phyloP scores from a whole-genome alignment of 92 coral and sea anemone species.

The Palythoa grandis region DNA sequence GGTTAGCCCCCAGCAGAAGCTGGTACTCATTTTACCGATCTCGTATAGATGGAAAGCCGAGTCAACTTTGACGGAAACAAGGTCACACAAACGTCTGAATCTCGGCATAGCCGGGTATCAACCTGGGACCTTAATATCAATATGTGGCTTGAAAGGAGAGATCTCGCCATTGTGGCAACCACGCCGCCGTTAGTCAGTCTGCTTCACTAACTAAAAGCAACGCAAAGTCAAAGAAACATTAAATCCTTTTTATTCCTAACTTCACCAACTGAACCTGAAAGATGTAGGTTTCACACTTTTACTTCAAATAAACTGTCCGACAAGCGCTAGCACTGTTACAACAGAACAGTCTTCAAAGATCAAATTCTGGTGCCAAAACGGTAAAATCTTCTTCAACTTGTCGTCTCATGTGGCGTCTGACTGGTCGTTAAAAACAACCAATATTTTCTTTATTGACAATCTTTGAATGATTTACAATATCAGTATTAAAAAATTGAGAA shows the following conservation, averaged over 20 bases:
- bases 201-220: not conserved
- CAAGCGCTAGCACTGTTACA: not conserved
- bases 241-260: not conserved
- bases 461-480: not conserved
- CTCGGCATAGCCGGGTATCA: too few relatives aligned
- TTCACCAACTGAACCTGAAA: not conserved
- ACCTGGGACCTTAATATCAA: too few relatives aligned
- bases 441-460: not conserved
- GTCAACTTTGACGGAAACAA: too few relatives aligned
- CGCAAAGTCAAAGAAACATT: not conserved
- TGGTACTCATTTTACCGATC: too few relatives aligned
- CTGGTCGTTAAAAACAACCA: not conserved
- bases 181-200: too few relatives aligned
- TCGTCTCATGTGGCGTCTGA: not conserved
- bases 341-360: not conserved
- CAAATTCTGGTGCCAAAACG: not conserved
- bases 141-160: too few relatives aligned
- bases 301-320: not conserved
- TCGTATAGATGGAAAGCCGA: too few relatives aligned
- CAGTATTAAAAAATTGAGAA: not conserved
- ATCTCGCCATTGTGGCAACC: too few relatives aligned
- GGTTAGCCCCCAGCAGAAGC: too few relatives aligned
- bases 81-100: too few relatives aligned
- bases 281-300: not conserved
- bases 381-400: not conserved